These are phyloP conservation scores for Tenthredo distinguenda DNA, from an alignment of 2,888 invertebrate species.

Conservation along the genomic window DNA sequence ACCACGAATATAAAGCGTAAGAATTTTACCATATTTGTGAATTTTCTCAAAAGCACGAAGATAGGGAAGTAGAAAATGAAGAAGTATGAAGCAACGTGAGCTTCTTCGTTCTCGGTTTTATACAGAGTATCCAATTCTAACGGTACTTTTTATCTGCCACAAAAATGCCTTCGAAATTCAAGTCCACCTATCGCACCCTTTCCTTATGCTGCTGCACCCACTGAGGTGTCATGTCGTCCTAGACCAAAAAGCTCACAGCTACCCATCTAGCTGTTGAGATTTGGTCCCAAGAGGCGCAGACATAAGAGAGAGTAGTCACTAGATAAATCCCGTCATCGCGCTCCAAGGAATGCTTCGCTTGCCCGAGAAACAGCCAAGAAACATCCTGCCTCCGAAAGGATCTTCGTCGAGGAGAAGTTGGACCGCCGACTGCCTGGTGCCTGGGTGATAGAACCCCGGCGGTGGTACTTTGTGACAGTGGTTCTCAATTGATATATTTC, in stretches of 20 bases:
- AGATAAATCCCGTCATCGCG: constrained; percentile 47
- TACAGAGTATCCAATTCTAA: not conserved
- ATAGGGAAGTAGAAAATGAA: not conserved
- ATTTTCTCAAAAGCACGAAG: not conserved
- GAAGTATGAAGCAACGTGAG: not conserved
- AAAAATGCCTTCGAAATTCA: constrained; percentile 26
- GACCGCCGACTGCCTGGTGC: constrained; percentile 38
- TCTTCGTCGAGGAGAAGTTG: constrained; percentile 17
- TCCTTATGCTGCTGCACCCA: not conserved
- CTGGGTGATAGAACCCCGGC: constrained; percentile 39
- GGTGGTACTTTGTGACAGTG: constrained; percentile 44
- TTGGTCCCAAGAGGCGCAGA: constrained; percentile 34
- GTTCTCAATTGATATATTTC: constrained; percentile 23
- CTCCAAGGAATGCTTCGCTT: constrained; percentile 23
- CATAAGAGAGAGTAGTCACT: constrained; percentile 31
- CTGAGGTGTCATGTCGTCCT: not conserved
- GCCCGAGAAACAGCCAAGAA: constrained; percentile 35
- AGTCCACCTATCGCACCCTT: not conserved
- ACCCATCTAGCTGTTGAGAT: not conserved
- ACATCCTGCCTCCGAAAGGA: constrained; percentile 45
- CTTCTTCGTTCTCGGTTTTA: not conserved
- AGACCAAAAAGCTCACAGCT: not conserved
- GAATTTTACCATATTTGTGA: not conserved
- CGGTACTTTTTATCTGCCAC: not conserved
- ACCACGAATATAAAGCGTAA: not conserved